A percentile compares a stretch with the other conserved stretches of the same genome.
These are phyloP conservation scores for Spizaetus ornatus DNA, from an alignment of 2,113 vertebrate species.

Conservation along the genomic window DNA sequence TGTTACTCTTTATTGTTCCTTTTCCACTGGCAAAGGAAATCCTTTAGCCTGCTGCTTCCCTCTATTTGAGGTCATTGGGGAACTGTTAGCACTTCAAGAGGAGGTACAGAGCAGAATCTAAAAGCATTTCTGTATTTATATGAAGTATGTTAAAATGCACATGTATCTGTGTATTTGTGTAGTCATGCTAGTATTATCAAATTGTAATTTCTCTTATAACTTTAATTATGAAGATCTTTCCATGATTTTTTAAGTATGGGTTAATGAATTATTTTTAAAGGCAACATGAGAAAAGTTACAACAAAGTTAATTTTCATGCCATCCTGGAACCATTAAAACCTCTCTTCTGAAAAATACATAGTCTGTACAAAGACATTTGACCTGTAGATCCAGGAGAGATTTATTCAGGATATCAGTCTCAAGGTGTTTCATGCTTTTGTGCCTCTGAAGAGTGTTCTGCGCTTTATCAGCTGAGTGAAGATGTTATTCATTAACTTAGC, in stretches of 20 bases:
- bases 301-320: background rate
- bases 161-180: background rate
- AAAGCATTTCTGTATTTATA: background rate
- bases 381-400: background rate
- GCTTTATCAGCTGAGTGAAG: background rate
- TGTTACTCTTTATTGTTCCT: background rate
- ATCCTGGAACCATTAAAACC: background rate
- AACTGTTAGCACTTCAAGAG: background rate
- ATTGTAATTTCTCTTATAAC: background rate
- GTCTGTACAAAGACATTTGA: background rate
- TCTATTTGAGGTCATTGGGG: background rate
- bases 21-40: background rate
- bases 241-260: background rate
- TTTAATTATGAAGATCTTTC: background rate
- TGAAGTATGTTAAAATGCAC: background rate
- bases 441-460: background rate
- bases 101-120: background rate
- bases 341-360: background rate
- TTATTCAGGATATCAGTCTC: background rate
- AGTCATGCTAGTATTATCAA: background rate
- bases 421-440: background rate
- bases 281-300: background rate
- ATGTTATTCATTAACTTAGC: background rate
- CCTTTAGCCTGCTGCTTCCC: background rate
- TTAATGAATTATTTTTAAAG: background rate